Base-by-base conservation (phyloP, 2,888 invertebrate species). In the Thymelicus sylvestris region DNA sequence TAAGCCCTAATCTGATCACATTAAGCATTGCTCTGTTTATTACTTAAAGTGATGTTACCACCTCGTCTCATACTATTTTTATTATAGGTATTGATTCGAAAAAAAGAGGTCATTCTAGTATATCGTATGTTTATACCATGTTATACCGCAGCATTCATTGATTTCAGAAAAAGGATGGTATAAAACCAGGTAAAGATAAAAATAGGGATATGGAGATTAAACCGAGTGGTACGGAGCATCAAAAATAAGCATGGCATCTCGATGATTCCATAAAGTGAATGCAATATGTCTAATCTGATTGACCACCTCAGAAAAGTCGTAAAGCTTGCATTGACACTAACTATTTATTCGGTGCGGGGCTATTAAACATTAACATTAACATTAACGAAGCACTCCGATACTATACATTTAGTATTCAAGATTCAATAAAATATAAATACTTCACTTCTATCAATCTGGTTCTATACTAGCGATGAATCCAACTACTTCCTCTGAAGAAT, bases 401-500 rank as follows among this genome's bases (percentile, higher is more conserved):
- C 8, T 12, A 12, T 44, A 44, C 8, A 44, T 38, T 39, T 39
- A 59, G n/a, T 59, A 8, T 24, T 59, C 39, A 39, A 39, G 13
- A n/a, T 59, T 59, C n/a, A 38, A 39, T 59, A 39, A 59, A 59
- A 12, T 57, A 24, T 52, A 19, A 52, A 24, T 55, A 24, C 55
- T 12, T 24, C 10, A 19, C 2, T 55, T 12, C 55, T 24, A 55
- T 55, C 55, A 55, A 55, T 55, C 19, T 55, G 19, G 12, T 55
- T 15, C 44, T 12, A 44, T 12, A 41, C 41, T 38, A 15, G 44
- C 55, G 7, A 44, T 44, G 13, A 44, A 57, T 66, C 50, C 38
- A 19, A 39, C 13, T 10, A 13, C 59, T 60, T 60, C 59, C 60
- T 48, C 52, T 41, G 57, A 50, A 69, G 41, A 64, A 48, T 68